These are phyloP conservation scores for Euura lappo DNA, from an alignment of 1,140 invertebrate species.

Conservation along the genomic window DNA sequence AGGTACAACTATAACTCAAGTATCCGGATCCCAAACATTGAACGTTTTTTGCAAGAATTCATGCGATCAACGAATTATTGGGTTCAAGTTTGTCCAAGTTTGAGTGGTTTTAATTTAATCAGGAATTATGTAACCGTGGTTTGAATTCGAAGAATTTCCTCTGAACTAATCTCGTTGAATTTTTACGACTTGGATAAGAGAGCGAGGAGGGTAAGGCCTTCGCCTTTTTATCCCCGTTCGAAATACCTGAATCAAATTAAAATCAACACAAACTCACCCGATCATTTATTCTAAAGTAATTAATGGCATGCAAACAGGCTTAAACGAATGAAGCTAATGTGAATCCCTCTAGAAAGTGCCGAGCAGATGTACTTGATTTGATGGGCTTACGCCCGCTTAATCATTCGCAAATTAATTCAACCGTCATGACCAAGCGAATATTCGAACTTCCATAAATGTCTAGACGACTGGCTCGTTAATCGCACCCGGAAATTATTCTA, in stretches of 20 bases:
- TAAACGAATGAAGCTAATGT: constrained; percentile 9
- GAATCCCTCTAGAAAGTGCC: neutral
- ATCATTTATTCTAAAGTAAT: constrained; percentile 14
- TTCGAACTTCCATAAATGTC: neutral
- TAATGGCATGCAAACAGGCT: constrained; percentile 16
- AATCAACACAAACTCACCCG: neutral
- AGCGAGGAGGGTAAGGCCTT: neutral
- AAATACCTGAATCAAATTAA: neutral
- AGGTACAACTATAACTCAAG: neutral
- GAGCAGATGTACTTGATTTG: constrained; percentile 13
- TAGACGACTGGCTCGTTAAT: neutral
- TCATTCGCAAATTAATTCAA: constrained; percentile 10
- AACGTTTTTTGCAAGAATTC: too few species aligned
- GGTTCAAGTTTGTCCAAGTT: too few species aligned
- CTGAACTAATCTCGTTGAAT: too few species aligned
- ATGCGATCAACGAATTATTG: too few species aligned
- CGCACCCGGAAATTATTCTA: neutral
- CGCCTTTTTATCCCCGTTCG: constrained; percentile 16
- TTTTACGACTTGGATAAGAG: too few species aligned
- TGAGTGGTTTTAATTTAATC: too few species aligned
- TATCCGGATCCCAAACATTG: too few species aligned
- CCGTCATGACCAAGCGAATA: neutral
- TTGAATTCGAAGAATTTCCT: too few species aligned
- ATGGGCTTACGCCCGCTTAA: constrained; percentile 7
- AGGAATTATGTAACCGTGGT: too few species aligned